Conservation (phyloP, 2,888 invertebrate species). For the Argyresthia albistria region DNA sequence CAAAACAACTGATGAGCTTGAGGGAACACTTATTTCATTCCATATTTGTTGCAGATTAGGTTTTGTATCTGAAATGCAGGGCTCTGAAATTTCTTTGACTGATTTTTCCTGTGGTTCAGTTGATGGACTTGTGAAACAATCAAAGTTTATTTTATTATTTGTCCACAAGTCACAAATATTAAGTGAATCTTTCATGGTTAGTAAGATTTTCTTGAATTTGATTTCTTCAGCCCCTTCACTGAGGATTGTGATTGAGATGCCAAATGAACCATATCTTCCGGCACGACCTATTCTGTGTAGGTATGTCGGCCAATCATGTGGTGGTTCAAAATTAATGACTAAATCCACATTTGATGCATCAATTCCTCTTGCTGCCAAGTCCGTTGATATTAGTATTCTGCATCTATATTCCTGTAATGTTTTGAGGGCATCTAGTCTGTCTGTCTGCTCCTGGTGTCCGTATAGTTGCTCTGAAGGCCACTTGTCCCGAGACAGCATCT, state of each 20-base stretch:
- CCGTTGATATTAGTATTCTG: conserved; percentile 91
- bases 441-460: conserved; percentile 84
- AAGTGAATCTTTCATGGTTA: conserved; percentile 59
- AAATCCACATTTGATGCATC: conserved; percentile 95
- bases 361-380: conserved; percentile 92
- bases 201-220: conserved; percentile 71
- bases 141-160: conserved; percentile 17
- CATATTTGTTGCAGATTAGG: conserved; percentile 20
- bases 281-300: conserved; percentile 96
- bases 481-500: conserved; percentile 78
- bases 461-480: conserved; percentile 86
- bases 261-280: conserved; percentile 92
- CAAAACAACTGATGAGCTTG: conserved; percentile 10
- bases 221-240: conserved; percentile 75
- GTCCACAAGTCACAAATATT: conserved; percentile 35
- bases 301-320: conserved; percentile 85
- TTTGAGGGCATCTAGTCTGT: conserved; percentile 82
- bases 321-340: conserved; percentile 93
- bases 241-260: conserved; percentile 83
- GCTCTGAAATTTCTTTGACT: background rate
- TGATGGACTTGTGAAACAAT: too few relatives aligned
- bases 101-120: background rate
- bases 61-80: background rate
- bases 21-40: conserved; percentile 19
- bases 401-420: conserved; percentile 86